These are phyloP conservation scores for Holothuria scabra DNA, from an alignment of 53 echinoderm and acorn worm species.

Conservation along the genomic window DNA sequence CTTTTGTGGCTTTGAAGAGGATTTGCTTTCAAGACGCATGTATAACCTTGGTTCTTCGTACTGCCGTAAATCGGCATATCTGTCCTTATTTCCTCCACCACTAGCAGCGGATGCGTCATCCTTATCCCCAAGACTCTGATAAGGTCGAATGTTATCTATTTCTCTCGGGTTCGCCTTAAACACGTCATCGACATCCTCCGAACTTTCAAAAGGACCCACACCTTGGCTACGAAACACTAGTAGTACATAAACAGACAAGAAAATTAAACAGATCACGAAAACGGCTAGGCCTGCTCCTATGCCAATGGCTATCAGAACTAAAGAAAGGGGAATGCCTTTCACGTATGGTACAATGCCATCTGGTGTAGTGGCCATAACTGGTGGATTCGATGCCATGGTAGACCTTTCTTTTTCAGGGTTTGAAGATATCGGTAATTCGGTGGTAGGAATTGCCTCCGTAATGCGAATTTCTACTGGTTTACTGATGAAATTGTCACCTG, in stretches of 20 bases:
- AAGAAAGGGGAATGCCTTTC: neutral
- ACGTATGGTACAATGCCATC: too few species aligned
- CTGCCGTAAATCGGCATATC: conserved; percentile 11
- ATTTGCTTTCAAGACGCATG: conserved; percentile 22
- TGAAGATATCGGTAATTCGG: neutral
- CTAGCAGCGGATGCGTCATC: neutral
- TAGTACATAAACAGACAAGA: conserved; percentile 16
- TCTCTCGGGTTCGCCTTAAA: neutral
- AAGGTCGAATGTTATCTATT: conserved; percentile 5
- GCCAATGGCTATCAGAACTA: conserved; percentile 24
- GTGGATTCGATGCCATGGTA: too few species aligned
- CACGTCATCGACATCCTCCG: conserved; percentile 9
- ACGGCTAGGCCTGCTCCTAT: conserved; percentile 10
- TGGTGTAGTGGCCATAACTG: too few species aligned
- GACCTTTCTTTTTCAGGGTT: neutral
- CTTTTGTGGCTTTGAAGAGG: neutral
- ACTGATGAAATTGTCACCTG: neutral
- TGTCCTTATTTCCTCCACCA: neutral
- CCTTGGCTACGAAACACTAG: conserved; percentile 7
- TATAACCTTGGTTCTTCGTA: conserved; percentile 37
- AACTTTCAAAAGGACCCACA: neutral
- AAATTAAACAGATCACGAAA: neutral
- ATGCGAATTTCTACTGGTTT: neutral
- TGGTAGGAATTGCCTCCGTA: neutral
- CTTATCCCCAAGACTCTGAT: conserved; percentile 1